Evolutionary conservation across 2,113 vertebrate species (phyloP).

Genomic region (Lophochroa leadbeateri): DNA sequence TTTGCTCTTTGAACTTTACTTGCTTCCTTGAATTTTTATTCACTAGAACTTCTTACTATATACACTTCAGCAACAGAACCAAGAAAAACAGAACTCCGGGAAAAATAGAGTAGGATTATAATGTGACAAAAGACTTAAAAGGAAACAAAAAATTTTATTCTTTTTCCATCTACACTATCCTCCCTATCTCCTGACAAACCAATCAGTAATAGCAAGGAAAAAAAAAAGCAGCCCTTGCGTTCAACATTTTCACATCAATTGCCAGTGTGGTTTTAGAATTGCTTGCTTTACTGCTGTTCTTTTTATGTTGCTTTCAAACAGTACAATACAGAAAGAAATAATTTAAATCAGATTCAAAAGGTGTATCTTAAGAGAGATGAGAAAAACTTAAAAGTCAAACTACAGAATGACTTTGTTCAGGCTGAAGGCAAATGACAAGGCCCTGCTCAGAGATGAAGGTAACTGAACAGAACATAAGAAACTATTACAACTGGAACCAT

Average conservation of each 20-base stretch:
- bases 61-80: neutral
- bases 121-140: neutral
- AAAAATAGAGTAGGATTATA: neutral
- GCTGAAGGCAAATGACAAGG: neutral
- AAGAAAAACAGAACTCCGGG: neutral
- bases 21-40: neutral
- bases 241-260: neutral
- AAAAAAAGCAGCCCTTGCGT: neutral
- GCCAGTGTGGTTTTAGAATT: neutral
- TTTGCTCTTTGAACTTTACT: neutral
- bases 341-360: conserved; percentile 7
- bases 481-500: neutral
- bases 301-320: neutral
- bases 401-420: neutral
- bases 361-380: neutral
- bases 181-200: neutral
- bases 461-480: neutral
- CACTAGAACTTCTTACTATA: neutral
- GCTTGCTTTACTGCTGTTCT: neutral
- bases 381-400: neutral
- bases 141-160: neutral
- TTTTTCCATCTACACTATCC: neutral
- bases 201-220: neutral
- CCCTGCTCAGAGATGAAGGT: neutral
- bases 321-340: neutral